Percentiles rank a stretch among this genome's conserved stretches.
These are phyloP conservation scores for Pavo muticus DNA, from an alignment of 2,113 vertebrate genomes.

Conservation along the genomic window DNA sequence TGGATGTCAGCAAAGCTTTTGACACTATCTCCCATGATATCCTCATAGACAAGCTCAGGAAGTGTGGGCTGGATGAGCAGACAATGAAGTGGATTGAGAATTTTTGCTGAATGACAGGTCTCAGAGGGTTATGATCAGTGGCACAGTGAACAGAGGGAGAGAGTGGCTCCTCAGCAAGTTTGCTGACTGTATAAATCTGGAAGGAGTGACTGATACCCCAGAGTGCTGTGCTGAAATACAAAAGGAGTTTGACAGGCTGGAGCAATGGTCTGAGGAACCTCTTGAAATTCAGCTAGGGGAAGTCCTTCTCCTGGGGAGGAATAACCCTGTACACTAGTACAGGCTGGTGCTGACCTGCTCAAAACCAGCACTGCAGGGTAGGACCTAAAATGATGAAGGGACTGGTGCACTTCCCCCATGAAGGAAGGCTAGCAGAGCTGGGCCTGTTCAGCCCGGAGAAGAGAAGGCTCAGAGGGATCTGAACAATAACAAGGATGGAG, in stretches of 20 bases:
- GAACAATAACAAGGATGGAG: background rate
- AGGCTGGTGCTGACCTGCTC: too few relatives aligned
- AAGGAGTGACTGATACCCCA: too few relatives aligned
- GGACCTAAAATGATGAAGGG: background rate
- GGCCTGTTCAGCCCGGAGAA: background rate
- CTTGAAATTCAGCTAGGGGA: too few relatives aligned
- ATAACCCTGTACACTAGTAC: too few relatives aligned
- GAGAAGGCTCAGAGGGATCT: background rate
- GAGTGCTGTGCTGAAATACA: too few relatives aligned
- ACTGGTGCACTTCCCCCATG: background rate
- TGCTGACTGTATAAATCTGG: too few relatives aligned
- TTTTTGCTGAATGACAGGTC: background rate
- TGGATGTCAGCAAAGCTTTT: background rate
- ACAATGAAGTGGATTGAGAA: background rate
- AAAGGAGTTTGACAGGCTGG: too few relatives aligned
- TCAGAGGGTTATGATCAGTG: background rate
- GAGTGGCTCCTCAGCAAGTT: too few relatives aligned
- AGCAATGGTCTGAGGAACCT: too few relatives aligned
- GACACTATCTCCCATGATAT: background rate
- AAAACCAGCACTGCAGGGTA: too few relatives aligned
- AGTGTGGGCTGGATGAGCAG: background rate
- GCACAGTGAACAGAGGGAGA: too few relatives aligned
- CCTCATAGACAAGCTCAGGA: background rate
- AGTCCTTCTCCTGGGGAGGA: too few relatives aligned
- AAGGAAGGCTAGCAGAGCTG: background rate